Conservation (phyloP, 35 echinoderm and acorn worm species). For the Holothuria glaberrima region DNA sequence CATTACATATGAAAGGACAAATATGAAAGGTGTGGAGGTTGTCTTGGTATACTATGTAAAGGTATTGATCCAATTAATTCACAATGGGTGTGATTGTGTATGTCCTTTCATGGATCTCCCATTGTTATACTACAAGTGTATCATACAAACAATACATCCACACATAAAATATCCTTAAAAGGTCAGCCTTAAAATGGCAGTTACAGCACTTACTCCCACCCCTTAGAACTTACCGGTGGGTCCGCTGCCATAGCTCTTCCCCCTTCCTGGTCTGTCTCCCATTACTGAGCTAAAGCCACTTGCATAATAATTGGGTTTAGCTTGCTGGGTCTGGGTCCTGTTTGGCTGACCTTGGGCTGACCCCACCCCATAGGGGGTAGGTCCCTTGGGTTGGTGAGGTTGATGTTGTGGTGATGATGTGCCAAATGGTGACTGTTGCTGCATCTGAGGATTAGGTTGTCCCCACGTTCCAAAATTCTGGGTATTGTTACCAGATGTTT, state of each 20-base stretch:
- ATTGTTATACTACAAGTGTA: background rate
- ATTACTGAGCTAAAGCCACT: conserved; percentile 66
- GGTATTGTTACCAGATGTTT: conserved; percentile 15
- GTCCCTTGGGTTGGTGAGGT: conserved; percentile 22
- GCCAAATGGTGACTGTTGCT: background rate
- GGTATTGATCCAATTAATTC: too few species aligned
- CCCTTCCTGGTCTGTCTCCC: conserved; percentile 67
- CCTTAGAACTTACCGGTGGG: conserved; percentile 29
- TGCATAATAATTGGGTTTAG: conserved; percentile 81
- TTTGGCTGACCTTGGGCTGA: conserved; percentile 53
- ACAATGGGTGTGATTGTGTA: too few species aligned
- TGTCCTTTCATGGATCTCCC: too few species aligned
- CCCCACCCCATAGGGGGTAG: background rate
- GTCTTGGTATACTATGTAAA: too few species aligned
- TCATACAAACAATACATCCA: background rate
- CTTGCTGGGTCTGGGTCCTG: conserved; percentile 18
- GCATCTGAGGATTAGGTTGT: conserved; percentile 27
- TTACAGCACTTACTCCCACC: background rate
- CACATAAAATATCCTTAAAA: background rate
- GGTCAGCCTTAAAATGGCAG: background rate
- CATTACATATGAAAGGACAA: too few species aligned
- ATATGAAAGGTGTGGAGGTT: too few species aligned
- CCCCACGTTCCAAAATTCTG: conserved; percentile 54
- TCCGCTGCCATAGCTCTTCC: conserved; percentile 42
- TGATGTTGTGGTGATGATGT: background rate